A percentile compares a stretch with the other conserved stretches of the same genome.
Conservation (phyloP, 1,140 invertebrate species). For the Linepithema humile region DNA sequence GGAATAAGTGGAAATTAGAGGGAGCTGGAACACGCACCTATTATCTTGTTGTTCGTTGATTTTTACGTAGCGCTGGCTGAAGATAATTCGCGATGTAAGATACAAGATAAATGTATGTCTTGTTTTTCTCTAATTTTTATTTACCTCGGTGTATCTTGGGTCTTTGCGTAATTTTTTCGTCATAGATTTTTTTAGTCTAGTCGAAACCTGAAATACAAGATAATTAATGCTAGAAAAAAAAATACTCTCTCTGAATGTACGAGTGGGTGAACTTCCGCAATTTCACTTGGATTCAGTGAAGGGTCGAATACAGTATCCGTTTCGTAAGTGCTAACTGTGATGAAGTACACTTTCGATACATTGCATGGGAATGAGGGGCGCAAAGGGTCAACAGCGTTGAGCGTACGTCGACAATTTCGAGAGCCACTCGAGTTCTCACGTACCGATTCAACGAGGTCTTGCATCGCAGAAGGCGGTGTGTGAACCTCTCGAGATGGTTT, state of each 20-base stretch:
- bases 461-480: background rate
- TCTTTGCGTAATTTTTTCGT: no score
- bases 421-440: conserved; percentile 69
- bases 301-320: background rate
- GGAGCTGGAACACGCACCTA: no score
- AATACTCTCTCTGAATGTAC: background rate
- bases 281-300: background rate
- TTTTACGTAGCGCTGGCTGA: no score
- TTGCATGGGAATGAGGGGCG: conserved; percentile 60
- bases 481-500: conserved; percentile 42
- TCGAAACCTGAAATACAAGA: no score
- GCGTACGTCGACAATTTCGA: conserved; percentile 69
- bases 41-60: no score
- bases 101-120: no score
- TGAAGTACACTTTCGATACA: conserved; percentile 8
- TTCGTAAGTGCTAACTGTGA: conserved; percentile 28
- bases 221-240: no score
- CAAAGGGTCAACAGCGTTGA: conserved; percentile 53
- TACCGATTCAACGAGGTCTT: conserved; percentile 60
- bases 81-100: no score
- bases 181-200: background rate
- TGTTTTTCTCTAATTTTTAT: no score
- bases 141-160: no score
- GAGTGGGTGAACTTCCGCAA: background rate
- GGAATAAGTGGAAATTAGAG: no score